Evolutionary conservation across 92 coral and sea anemone genomes (phyloP), one percentile per base, ranked within the genome.

Genomic region (Pocillopora grandis): DNA sequence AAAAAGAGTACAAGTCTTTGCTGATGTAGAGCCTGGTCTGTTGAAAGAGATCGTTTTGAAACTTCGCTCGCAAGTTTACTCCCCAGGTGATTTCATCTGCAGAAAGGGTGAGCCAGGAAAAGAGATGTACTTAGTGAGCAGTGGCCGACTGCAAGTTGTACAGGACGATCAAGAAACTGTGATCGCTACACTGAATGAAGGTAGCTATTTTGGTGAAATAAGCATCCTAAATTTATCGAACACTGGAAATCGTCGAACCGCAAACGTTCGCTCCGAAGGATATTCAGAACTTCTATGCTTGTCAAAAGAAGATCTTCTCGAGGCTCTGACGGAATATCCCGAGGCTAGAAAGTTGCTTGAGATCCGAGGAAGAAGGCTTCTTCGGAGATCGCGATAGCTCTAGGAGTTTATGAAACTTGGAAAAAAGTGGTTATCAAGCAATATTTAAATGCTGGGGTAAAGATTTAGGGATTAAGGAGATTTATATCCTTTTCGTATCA

Each of bases 151-250:
- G 23, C 91, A 88, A 71, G 96, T 95, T 33, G 86, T 89, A 52
- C 94, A 86, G 27, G 91, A 93, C 70, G 96, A 87, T 35, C 85
- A 88, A 16, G 75, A 86, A 64, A 84, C 92, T 1, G 89, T 92
- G 31, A 89, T 95, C 2, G 94, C 98, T 12, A 92, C 93, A 9
- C 89, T 95, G 9, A 76, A 92, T 2, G 92, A 93, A 62, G 98
- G 98, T 16, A 95, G 93, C 58, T 93, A 93, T 70, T 90, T 92
- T 76, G 98, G 98, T 9, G 98, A 95, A 85, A 95, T 95, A 11
- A 95, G 98, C 66, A 90, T 95, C 48, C 84, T 95, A 56, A 91
- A 90, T 85, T 64, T 95, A 56, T 87, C 92, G 2, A 90, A 92
- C 67, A 85, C 87, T 63, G 98, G 98, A 2, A 95, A 92, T 76